Base-by-base conservation (phyloP, 1,140 invertebrate genomes). In the Achatina immaculata region DNA sequence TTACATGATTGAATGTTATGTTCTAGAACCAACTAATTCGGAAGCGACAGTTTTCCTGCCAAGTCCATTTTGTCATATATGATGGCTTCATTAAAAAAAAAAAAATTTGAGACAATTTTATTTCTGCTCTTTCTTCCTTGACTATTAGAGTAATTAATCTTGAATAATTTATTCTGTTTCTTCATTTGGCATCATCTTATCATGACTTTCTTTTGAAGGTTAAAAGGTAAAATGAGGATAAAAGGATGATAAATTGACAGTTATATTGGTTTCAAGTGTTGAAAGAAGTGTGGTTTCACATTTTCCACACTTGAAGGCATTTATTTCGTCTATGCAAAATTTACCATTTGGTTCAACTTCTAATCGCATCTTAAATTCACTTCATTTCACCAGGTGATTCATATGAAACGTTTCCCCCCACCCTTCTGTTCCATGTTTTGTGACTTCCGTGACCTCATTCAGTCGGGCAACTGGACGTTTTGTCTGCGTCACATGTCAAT, bases 251-350 rank as follows among this genome's bases (percentile, higher is more conserved):
- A n/a, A n/a, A n/a, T n/a, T n/a, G n/a, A n/a, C n/a, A n/a, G n/a
- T n/a, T n/a, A n/a, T n/a, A n/a, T n/a, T n/a, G n/a, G n/a, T n/a
- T 4, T 62, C 58, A 62, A 62, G 58, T 28, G 58, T 62, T 48
- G 58, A 16, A 55, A 14, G 51, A 14, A n/a, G 21, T 62, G n/a
- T 31, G 48, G 16, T 21, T 11, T 55, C 51, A 55, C 24, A 14
- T 24, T n/a, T 21, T 21, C 24, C n/a, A 31, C 4, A 62, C 58
- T 62, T 31, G n/a, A 62, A 62, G n/a, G 28, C 58, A 31, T 62
- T 62, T 62, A 28, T 62, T 62, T 28, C 28, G 16, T 4, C 58
- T 62, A 62, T 62, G 58, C 58, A 62, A 62, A 62, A 62, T 62
- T n/a, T 62, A 28, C 58, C 58, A 62, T 4, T 21, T 55, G 14